Evolutionary conservation across 2,113 vertebrate genomes (phyloP), one percentile per base, ranked within the genome.

Genomic region (Sylvietta virens): DNA sequence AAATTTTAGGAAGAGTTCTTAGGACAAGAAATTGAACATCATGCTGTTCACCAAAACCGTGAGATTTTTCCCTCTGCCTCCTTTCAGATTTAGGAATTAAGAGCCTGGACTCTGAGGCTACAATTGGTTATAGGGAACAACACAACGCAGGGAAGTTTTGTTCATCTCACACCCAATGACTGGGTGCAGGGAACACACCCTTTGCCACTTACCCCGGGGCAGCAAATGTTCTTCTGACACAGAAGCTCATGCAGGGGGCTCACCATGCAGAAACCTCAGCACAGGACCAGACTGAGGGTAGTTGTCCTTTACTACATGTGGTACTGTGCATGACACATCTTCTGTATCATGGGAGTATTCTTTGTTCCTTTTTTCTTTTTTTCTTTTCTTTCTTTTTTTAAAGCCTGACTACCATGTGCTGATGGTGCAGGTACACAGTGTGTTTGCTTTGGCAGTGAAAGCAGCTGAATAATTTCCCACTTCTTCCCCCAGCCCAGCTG

Each of bases 391-490:
- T 45, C 24, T 48, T 71, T 57, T 62, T 57, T 39, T 5, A 35
- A 69, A 81, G 57, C 48, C n/a, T 91, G 90, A 81, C 65, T 78
- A 91, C 88, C 74, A 76, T 69, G 61, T 96, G 90, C 70, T 92
- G 90, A 40, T 79, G 66, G 90, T 76, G 96, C 85, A 93, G 95
- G 95, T 95, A 90, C 94, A 79, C 53, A 82, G 8, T 69, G 65
- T 96, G 92, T 95, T 96, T 92, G 78, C 90, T 85, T 95, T 96
- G 95, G 90, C 94, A 95, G 37, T 57, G 81, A 88, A 85, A 94
- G 62, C 87, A 95, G 92, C 85, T 96, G 94, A 97, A 95, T 78
- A 95, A 93, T 96, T 94, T 96, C 94, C 94, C 95, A 92, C 85
- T 87, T 93, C 94, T 57, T 90, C 94, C 96, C 78, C 92, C 92